Evolutionary conservation across 2,888 invertebrate species (phyloP), one percentile per base, ranked within the genome.

Genomic region (Lingula anatina): DNA sequence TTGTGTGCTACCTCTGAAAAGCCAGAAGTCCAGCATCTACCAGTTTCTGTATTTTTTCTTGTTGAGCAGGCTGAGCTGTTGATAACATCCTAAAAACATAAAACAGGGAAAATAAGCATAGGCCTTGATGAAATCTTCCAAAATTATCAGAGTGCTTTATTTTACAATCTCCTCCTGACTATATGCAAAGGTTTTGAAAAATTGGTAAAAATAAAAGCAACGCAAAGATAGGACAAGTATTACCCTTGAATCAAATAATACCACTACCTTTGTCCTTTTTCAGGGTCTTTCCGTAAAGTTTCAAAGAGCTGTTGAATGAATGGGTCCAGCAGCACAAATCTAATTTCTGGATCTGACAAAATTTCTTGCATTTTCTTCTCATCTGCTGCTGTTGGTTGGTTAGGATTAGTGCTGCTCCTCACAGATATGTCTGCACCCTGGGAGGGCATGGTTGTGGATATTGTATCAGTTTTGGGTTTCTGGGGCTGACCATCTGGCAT

Each of bases 231-330:
- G n/a, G n/a, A n/a, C n/a, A n/a, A n/a, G n/a, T n/a, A 31, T 31
- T 15, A 31, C 15, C 31, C 31, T 12, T 31, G 25, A 40, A n/a
- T 21, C n/a, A 3, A 24, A 24, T 18, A n/a, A 20, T 43, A 2
- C n/a, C 21, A 45, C 36, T 53, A 73, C 73, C 68, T 70, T 47
- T 70, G 67, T 31, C 65, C 71, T 46, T 58, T 56, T 4, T 55
- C 59, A 9, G 71, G 70, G 50, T 71, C 53, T 31, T 47, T 59
- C 37, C 62, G 56, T 44, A 71, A 51, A 7, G 47, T 41, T 37
- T 66, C 57, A 46, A 73, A 61, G 27, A 73, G 43, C 4, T 60
- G 54, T 49, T 66, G 66, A 18, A 73, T 55, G 27, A 62, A 45
- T 1, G 66, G 65, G 48, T 71, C 70, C 55, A 65, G 55, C 2